A percentile compares a stretch with the other conserved stretches of the same genome.
Conservation (phyloP, 2,797 vertebrate genomes). For the Eulemur rubriventer region DNA sequence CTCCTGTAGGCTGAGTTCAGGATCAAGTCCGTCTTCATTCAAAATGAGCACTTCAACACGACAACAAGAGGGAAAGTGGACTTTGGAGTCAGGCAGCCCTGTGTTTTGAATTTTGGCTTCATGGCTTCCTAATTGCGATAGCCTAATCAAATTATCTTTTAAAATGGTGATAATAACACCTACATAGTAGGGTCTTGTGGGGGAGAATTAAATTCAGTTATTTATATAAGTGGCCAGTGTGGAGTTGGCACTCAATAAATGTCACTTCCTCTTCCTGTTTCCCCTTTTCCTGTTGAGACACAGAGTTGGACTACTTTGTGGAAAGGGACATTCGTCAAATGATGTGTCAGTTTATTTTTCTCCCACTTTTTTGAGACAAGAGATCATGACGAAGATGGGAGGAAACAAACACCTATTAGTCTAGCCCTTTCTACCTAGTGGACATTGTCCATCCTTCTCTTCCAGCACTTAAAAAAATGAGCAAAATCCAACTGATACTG, state of each 20-base stretch:
- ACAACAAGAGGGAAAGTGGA: background rate
- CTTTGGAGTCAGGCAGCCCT: background rate
- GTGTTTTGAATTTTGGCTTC: background rate
- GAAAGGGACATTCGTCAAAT: background rate
- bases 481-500: background rate
- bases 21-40: background rate
- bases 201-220: background rate
- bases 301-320: background rate
- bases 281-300: background rate
- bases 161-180: background rate
- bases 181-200: background rate
- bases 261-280: background rate
- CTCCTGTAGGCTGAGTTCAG: background rate
- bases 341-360: background rate
- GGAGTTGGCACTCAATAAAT: background rate
- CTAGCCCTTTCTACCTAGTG: background rate
- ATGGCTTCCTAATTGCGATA: background rate
- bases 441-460: background rate
- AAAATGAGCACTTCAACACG: background rate
- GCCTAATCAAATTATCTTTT: background rate
- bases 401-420: background rate
- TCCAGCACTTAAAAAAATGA: background rate
- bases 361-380: background rate
- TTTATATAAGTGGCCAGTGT: background rate
- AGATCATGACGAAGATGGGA: background rate